Conservation (phyloP, 2,888 invertebrate species). For the Selenia dentaria region DNA sequence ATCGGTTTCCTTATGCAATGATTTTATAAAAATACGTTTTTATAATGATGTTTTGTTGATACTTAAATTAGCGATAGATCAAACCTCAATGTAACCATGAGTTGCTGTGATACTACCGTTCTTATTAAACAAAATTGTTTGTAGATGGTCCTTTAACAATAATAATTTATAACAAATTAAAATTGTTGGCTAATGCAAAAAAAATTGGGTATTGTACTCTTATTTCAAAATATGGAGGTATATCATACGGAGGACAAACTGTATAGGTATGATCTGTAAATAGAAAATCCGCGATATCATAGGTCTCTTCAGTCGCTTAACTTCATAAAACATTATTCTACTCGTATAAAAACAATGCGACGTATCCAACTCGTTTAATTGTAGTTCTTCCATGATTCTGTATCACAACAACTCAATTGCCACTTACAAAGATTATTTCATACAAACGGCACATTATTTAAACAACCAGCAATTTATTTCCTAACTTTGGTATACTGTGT, state of each 20-base stretch:
- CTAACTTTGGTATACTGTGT: slow-evolving; percentile 85
- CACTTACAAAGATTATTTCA: slow-evolving; percentile 43
- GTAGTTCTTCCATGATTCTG: slow-evolving; percentile 4
- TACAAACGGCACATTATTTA: slow-evolving; percentile 53
- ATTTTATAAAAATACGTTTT: slow-evolving; percentile 81
- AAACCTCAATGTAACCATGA: slow-evolving; percentile 13
- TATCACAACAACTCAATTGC: slow-evolving; percentile 33
- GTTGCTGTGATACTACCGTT: slow-evolving; percentile 21
- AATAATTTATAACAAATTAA: no score
- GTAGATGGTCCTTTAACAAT: no score
- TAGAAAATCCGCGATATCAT: slow-evolving; percentile 11
- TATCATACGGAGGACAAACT: no score
- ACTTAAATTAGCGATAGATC: slow-evolving; percentile 31
- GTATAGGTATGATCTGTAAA: no score
- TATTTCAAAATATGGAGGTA: no score
- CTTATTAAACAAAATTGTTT: slow-evolving; percentile 3
- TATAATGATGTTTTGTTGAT: slow-evolving; percentile 55
- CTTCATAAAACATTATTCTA: slow-evolving; percentile 4
- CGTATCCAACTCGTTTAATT: no score
- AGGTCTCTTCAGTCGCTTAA: slow-evolving; percentile 11
- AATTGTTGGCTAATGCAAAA: no score
- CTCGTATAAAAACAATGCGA: no score
- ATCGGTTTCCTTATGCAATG: slow-evolving; percentile 79
- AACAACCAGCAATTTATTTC: slow-evolving; percentile 70
- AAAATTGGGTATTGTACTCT: no score